These are phyloP conservation scores for Prolemur simus DNA, from an alignment of 2,113 vertebrate species.

Conservation along the genomic window DNA sequence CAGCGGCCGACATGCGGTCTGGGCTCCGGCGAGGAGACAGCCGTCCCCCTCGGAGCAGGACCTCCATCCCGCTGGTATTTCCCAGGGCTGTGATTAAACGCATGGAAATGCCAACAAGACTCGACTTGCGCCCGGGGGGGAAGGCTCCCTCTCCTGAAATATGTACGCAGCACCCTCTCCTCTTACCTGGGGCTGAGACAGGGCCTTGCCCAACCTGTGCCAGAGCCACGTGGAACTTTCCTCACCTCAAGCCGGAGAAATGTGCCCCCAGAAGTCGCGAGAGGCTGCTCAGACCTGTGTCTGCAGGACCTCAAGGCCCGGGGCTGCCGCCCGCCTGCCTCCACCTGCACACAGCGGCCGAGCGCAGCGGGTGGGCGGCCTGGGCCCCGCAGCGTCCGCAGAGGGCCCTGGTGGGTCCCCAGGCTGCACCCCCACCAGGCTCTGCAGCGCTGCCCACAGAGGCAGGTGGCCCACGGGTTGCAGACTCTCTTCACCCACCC, in stretches of 20 bases:
- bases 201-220: constrained; percentile 29
- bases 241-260: neutral
- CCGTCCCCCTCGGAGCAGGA: constrained; percentile 66
- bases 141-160: constrained; percentile 71
- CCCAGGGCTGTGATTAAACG: constrained; percentile 84
- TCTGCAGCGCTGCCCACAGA: fast-evolving
- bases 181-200: neutral
- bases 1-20: constrained; percentile 57
- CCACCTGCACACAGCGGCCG: neutral
- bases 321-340: neutral
- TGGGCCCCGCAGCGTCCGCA: fast-evolving
- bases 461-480: neutral
- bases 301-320: neutral
- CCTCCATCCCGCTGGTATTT: constrained; percentile 78
- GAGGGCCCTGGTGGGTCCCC: neutral
- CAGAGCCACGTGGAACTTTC: constrained; percentile 67
- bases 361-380: neutral
- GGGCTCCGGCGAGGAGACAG: constrained; percentile 45
- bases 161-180: constrained; percentile 53
- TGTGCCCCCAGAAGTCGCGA: neutral
- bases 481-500: neutral
- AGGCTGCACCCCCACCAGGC: fast-evolving
- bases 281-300: neutral
- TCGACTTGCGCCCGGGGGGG: constrained; percentile 65
- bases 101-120: constrained; percentile 85